Evolutionary conservation across 2,888 invertebrate genomes (phyloP), one percentile per base, ranked within the genome.

Genomic region (Drosophila fulvimacula): DNA sequence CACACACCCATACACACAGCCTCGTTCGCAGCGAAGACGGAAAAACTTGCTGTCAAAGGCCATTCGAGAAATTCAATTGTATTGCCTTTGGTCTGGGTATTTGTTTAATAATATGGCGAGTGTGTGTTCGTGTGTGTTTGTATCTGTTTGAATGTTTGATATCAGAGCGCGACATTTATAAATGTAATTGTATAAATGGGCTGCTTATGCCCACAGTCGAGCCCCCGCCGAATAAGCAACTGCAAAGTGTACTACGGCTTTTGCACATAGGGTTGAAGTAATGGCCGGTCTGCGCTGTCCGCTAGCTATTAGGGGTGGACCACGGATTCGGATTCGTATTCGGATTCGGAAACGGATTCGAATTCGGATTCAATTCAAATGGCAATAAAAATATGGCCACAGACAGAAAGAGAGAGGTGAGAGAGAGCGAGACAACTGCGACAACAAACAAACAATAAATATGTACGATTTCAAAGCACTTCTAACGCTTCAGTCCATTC

Each of bases 171-270:
- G 73, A 76, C 85, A 87, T 84, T 82, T 87, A 84, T 67, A 85
- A 85, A 80, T 88, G 83, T 88, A 88, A 83, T 83, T 88, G 88
- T 79, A 75, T 71, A 77, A 88, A 85, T 88, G 82, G 80, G 76
- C 76, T 77, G 81, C 79, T 78, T 76, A 79, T 76, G 69, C 77
- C 77, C 76, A 76, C 68, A 65, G 30, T 32, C 30, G 13, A 38
- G 32, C 49, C 13, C 52, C 30, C 30, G 41, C 19, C 9, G 39
- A 24, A 62, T 30, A 68, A n/a, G 57, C 44, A 39, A 52, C 17
- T 53, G 41, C 32, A 49, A 49, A 56, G 24, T 59, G 51, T 49
- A 41, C 21, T 38, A 27, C 24, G 38, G 38, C 13, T 13, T 27
- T 17, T 27, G 52, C 19, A 10, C 34, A 51, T 69, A 72, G 79